A percentile compares a stretch with the other conserved stretches of the same genome.
Conservation (phyloP, 2,113 vertebrate species). For the Perca fluviatilis region DNA sequence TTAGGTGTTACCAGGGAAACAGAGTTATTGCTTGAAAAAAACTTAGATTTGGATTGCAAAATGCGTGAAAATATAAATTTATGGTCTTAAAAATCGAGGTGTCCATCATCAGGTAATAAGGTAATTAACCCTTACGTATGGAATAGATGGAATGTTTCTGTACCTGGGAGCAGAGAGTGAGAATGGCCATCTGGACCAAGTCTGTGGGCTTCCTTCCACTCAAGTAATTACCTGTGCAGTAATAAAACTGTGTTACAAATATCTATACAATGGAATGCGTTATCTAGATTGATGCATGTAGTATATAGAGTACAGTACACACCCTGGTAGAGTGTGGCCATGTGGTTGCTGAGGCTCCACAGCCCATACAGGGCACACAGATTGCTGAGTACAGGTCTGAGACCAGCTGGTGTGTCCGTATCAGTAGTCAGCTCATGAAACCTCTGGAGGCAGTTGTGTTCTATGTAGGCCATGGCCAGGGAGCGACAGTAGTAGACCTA, state of each 20-base stretch:
- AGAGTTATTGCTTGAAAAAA: too few species aligned
- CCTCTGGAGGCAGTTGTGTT: conserved; percentile 85
- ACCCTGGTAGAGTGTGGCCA: conserved; percentile 76
- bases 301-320: background rate
- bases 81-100: too few species aligned
- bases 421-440: conserved; percentile 75
- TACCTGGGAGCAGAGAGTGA: conserved; percentile 90
- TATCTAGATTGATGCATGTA: fast-evolving
- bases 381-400: conserved; percentile 85
- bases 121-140: too few species aligned
- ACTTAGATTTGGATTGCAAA: too few species aligned
- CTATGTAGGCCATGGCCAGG: conserved; percentile 89
- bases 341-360: conserved; percentile 91
- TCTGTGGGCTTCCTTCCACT: conserved; percentile 82
- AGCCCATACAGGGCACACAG: conserved; percentile 91
- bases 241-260: background rate
- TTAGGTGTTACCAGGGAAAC: too few species aligned
- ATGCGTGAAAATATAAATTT: too few species aligned
- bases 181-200: conserved; percentile 85
- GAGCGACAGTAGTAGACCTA: conserved; percentile 91
- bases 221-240: conserved; percentile 87
- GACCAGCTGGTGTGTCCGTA: conserved; percentile 73
- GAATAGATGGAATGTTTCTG: background rate
- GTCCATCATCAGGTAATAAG: too few species aligned
- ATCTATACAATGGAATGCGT: fast-evolving